Evolutionary conservation across 2,797 vertebrate species (phyloP).

Genomic region (Neopelma chrysocephalum): DNA sequence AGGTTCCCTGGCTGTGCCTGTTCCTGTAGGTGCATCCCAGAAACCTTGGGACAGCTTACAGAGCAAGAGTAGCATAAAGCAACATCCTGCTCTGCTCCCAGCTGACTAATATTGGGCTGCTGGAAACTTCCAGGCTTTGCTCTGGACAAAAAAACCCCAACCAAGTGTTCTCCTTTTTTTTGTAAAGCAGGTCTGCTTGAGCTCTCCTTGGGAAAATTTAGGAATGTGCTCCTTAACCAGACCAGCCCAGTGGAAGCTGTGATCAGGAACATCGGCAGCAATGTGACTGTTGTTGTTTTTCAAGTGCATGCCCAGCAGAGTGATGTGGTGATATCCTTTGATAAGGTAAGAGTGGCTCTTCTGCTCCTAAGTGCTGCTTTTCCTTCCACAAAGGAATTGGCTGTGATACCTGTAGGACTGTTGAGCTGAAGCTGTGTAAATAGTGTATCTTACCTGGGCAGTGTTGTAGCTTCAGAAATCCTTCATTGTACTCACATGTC

Average conservation of each 20-base stretch:
- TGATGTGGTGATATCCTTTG: conserved; percentile 87
- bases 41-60: background rate
- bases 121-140: background rate
- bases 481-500: background rate
- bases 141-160: background rate
- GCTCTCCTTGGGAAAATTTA: conserved; percentile 87
- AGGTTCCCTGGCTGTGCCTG: background rate
- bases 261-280: conserved; percentile 80
- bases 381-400: background rate
- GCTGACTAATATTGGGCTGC: background rate
- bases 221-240: conserved; percentile 81
- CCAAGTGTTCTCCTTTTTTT: background rate
- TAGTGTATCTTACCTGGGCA: background rate
- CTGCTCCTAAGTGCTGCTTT: background rate
- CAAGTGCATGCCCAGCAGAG: conserved; percentile 88
- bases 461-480: background rate
- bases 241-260: conserved; percentile 83
- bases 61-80: background rate
- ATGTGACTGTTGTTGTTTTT: conserved; percentile 84
- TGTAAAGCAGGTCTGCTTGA: conserved; percentile 80
- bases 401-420: background rate
- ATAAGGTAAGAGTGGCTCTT: conserved; percentile 66
- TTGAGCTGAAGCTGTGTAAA: background rate
- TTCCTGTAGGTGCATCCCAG: background rate
- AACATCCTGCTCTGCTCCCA: background rate